A percentile compares a stretch with the other conserved stretches of the same genome.
phyloP scores from a whole-genome alignment of 2,888 invertebrate species.

The Agrilus cyanescens region DNA sequence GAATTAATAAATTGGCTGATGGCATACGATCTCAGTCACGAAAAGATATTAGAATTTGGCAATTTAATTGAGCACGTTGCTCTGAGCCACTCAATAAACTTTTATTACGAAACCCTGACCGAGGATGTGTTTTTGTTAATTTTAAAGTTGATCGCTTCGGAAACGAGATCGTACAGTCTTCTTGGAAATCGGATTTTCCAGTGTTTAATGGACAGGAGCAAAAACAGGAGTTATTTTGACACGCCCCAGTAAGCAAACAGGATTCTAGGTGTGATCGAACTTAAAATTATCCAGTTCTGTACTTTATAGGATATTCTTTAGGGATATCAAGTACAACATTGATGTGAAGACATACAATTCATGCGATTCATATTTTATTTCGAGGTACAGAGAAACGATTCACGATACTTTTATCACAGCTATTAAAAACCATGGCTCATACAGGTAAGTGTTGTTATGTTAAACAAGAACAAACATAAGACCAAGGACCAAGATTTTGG shows the following conservation, averaged over 20 bases:
- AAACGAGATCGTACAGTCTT: slow-evolving; percentile 37
- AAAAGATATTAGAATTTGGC: slow-evolving; percentile 41
- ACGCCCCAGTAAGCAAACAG: slow-evolving; percentile 32
- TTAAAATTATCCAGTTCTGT: not conserved
- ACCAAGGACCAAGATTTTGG: not conserved
- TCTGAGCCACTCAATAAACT: slow-evolving; percentile 33
- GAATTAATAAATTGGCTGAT: not conserved
- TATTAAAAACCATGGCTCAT: slow-evolving; percentile 36
- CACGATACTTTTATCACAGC: slow-evolving; percentile 38
- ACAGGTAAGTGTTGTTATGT: slow-evolving; percentile 15
- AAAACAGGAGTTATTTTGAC: slow-evolving; percentile 37
- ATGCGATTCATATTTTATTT: slow-evolving; percentile 42
- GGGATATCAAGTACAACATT: slow-evolving; percentile 35
- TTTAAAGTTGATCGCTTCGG: slow-evolving; percentile 38
- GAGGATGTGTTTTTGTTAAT: slow-evolving; percentile 39
- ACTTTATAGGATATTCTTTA: slow-evolving; percentile 33
- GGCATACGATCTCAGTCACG: slow-evolving; percentile 20
- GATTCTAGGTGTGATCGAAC: not conserved
- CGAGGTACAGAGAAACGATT: slow-evolving; percentile 37
- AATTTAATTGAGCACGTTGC: slow-evolving; percentile 43
- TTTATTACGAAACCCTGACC: slow-evolving; percentile 36
- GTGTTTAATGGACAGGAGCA: slow-evolving; percentile 42
- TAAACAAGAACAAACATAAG: too few species aligned
- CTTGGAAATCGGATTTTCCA: slow-evolving; percentile 44
- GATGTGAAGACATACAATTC: slow-evolving; percentile 31